Percentiles rank a stretch among this genome's conserved stretches.
These are phyloP conservation scores for Chloroceryle aenea DNA, from an alignment of 2,113 vertebrate species.

Conservation along the genomic window DNA sequence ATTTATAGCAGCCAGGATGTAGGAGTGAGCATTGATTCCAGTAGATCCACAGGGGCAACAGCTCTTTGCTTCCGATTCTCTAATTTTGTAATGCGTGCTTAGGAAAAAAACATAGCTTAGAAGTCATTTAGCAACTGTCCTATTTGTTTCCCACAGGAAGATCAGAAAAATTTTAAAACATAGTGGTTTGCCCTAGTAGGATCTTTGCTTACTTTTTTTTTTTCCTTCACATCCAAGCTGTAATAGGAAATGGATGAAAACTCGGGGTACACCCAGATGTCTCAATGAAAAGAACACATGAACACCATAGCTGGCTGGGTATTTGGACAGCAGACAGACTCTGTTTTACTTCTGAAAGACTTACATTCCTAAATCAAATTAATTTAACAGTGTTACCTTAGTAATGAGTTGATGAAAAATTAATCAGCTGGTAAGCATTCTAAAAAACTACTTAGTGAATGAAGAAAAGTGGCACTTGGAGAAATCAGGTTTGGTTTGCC, in stretches of 20 bases:
- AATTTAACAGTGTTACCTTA: neutral
- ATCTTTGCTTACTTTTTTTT: neutral
- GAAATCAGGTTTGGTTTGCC: neutral
- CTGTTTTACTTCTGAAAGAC: neutral
- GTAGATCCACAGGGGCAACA: neutral
- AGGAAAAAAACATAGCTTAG: neutral
- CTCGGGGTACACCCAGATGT: neutral
- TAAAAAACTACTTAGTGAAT: neutral
- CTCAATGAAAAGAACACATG: neutral
- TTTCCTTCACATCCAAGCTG: neutral
- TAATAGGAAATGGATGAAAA: neutral
- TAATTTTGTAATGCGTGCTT: neutral
- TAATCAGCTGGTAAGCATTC: neutral
- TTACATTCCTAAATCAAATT: neutral
- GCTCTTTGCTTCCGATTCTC: neutral
- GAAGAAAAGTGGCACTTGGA: neutral
- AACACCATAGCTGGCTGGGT: neutral
- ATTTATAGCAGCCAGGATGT: neutral
- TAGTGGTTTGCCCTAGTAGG: rapidly evolving
- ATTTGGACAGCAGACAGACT: neutral
- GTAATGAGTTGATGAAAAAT: neutral
- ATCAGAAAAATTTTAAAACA: neutral
- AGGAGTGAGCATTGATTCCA: neutral
- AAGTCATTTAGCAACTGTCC: neutral
- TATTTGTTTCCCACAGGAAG: neutral